These are phyloP conservation scores for Pachymerium ferrugineum DNA, from an alignment of 2,888 invertebrate genomes.

Conservation along the genomic window DNA sequence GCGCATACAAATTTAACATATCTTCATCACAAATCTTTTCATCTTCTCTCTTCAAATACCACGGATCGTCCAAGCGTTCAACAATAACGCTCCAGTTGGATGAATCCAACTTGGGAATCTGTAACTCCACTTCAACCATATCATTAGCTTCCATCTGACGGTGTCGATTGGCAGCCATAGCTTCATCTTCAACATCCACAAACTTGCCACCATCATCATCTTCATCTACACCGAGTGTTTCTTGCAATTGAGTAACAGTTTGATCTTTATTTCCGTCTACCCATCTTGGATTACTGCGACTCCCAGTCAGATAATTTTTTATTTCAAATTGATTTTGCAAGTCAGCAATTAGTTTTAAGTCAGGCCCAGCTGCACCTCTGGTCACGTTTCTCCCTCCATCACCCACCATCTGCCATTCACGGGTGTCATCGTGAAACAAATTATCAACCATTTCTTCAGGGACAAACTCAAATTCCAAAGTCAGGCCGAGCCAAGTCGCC, in stretches of 20 bases:
- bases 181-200: neutral
- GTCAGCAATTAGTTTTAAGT: no score
- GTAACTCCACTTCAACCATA: constrained; percentile 32
- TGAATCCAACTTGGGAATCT: neutral
- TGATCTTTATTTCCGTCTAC: neutral
- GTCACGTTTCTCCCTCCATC: neutral
- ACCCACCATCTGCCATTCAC: neutral
- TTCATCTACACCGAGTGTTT: neutral
- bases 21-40: neutral
- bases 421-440: neutral
- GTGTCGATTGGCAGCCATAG: neutral
- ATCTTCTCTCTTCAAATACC: neutral
- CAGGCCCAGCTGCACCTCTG: no score
- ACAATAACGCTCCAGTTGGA: neutral
- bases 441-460: neutral
- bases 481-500: constrained; percentile 21
- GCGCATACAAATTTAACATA: neutral
- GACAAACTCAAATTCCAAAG: neutral
- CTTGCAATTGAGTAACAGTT: constrained; percentile 28
- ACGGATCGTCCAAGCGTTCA: neutral
- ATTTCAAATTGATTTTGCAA: no score
- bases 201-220: neutral
- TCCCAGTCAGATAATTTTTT: neutral
- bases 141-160: constrained; percentile 33
- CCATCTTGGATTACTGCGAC: neutral